Evolutionary conservation across 2,797 vertebrate species (phyloP), one percentile per base, ranked within the genome.

Genomic region (Anguilla marmorata): DNA sequence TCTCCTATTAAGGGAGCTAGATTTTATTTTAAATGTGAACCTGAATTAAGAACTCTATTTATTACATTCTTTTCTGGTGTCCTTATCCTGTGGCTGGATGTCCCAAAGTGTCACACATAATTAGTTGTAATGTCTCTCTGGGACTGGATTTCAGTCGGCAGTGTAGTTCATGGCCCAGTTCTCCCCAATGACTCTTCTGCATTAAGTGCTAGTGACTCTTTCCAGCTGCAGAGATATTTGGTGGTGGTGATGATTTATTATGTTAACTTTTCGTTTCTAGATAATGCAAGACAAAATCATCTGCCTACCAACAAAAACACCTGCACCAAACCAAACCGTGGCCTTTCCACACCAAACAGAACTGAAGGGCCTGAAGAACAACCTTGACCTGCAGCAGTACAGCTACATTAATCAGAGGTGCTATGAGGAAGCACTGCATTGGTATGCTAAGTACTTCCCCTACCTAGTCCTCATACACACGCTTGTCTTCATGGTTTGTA

Each of bases 281-380:
- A 98, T 99, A 89, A 99, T 99, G 98, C 99, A 99, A 92, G 98
- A 99, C 95, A 99, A 98, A 96, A 99, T 99, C 92, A 99, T 99
- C 91, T 99, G 99, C 94, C 98, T 99, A 93, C 99, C 99, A 1
- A 97, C 97, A 90, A 97, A 96, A 88, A 74, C 93, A 85, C 91
- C 95, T 76, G 89, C 91, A 83, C 93, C 95, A 92, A 97, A 92
- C 92, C 90, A 88, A 92, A 94, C 91, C 14, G 92, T 91, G 87
- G 79, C 89, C 86, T 90, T 91, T 30, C 24, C 63, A n/a, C 63
- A 69, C 63, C 63, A n/a, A 69, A 69, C 63, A 69, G 93, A 93
- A 74, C 93, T 99, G 97, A 98, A 95, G 86, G 99, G 99, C 56
- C 93, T 98, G 84, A 99, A 99, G 94, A 99, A 97, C 0, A 96